phyloP scores from a whole-genome alignment of 2,113 vertebrate species.

The Ammodytes marinus region DNA sequence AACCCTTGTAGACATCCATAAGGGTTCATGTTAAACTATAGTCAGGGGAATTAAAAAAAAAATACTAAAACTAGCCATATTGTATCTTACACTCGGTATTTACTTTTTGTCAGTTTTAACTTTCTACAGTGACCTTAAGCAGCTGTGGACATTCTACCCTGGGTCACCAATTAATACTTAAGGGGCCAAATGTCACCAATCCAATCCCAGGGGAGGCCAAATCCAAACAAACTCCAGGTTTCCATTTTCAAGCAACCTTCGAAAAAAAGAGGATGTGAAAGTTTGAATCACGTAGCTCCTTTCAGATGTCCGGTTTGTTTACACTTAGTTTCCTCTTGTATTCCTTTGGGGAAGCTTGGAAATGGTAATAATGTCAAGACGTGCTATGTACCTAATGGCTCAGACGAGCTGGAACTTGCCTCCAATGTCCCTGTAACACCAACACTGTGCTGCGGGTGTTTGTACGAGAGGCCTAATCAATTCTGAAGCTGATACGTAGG shows the following conservation, averaged over 20 bases:
- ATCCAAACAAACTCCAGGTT: constrained; percentile 80
- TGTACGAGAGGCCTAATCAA: constrained; percentile 75
- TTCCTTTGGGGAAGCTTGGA: constrained; percentile 73
- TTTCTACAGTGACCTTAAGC: constrained; percentile 58
- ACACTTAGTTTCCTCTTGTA: constrained; percentile 74
- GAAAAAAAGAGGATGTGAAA: constrained; percentile 72
- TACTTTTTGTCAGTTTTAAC: constrained; percentile 33
- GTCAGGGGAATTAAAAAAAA: constrained; percentile 11
- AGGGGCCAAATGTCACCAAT: constrained; percentile 74
- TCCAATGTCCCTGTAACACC: constrained; percentile 73
- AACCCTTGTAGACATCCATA: constrained; percentile 30
- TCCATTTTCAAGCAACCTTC: constrained; percentile 76
- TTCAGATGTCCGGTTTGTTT: constrained; percentile 81
- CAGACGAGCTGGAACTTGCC: constrained; percentile 67
- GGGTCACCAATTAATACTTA: constrained; percentile 75
- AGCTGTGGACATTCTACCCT: constrained; percentile 65
- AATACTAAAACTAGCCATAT: not conserved
- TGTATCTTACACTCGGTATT: constrained; percentile 38
- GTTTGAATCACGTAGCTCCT: constrained; percentile 79
- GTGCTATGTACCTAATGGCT: constrained; percentile 70
- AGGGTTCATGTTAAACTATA: constrained; percentile 30
- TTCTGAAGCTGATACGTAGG: constrained; percentile 80
- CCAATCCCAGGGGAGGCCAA: constrained; percentile 58
- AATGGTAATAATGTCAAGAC: constrained; percentile 77
- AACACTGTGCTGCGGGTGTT: constrained; percentile 70